These are phyloP conservation scores for Empidonax traillii DNA, from an alignment of 2,113 vertebrate genomes.

Conservation along the genomic window DNA sequence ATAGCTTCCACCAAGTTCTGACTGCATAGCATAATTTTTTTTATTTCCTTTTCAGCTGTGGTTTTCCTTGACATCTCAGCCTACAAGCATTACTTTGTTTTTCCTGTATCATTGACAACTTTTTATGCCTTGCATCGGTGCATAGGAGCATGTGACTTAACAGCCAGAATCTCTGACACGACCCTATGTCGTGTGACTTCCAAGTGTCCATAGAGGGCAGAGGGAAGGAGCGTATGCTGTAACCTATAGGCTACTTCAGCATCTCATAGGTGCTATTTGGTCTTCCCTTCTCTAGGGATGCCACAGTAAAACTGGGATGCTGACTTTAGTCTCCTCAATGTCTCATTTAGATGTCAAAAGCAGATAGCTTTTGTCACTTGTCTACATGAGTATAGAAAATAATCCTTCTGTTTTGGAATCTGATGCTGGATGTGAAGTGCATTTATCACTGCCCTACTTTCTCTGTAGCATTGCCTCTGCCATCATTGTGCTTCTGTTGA, in stretches of 20 bases:
- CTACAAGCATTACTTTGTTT: neutral
- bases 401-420: neutral
- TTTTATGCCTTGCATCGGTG: neutral
- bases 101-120: neutral
- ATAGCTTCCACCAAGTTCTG: neutral
- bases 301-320: neutral
- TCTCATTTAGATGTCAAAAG: neutral
- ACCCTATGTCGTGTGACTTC: neutral
- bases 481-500: neutral
- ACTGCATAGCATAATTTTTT: neutral
- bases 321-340: neutral
- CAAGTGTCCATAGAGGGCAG: neutral
- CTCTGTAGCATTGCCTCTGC: neutral
- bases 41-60: neutral
- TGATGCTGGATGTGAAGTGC: neutral
- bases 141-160: neutral
- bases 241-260: neutral
- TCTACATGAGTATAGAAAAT: neutral
- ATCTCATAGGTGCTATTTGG: neutral
- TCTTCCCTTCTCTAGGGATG: neutral
- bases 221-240: neutral
- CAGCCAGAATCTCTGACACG: neutral
- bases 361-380: neutral
- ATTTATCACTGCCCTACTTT: neutral
- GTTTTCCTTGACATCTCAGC: neutral